phyloP scores from a whole-genome alignment of 1,140 invertebrate genomes.

The Apis florea region DNA sequence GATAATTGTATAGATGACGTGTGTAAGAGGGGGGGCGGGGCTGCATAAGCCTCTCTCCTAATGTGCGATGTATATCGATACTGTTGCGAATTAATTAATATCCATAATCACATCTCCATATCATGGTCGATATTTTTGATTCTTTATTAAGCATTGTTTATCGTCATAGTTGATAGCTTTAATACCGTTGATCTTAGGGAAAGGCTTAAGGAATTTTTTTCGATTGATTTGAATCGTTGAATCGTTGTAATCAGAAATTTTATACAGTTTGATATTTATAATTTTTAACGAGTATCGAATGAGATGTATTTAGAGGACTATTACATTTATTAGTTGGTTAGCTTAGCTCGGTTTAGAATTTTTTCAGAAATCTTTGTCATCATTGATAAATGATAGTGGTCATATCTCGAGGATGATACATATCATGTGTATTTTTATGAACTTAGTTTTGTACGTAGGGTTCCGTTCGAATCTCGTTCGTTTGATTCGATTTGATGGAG shows the following conservation, averaged over 20 bases:
- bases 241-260: slow-evolving; percentile 19
- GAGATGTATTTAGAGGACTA: neutral
- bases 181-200: no score
- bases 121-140: slow-evolving; percentile 12
- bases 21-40: slow-evolving; percentile 22
- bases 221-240: neutral
- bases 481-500: slow-evolving; percentile 58
- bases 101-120: slow-evolving; percentile 22
- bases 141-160: neutral
- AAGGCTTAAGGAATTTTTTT: no score
- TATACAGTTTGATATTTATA: slow-evolving; percentile 49
- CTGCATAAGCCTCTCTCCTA: neutral
- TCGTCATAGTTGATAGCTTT: no score
- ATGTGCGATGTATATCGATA: slow-evolving; percentile 16
- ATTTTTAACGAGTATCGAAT: slow-evolving; percentile 1
- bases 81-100: neutral
- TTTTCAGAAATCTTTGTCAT: slow-evolving; percentile 51
- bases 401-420: slow-evolving; percentile 61
- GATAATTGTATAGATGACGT: slow-evolving; percentile 49
- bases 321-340: no score
- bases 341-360: neutral
- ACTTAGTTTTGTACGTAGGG: slow-evolving; percentile 71
- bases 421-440: slow-evolving; percentile 79
- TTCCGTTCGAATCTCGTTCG: slow-evolving; percentile 57
- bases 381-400: slow-evolving; percentile 43